phyloP scores from a whole-genome alignment of 2,797 vertebrate genomes.

The Euthynnus affinis region DNA sequence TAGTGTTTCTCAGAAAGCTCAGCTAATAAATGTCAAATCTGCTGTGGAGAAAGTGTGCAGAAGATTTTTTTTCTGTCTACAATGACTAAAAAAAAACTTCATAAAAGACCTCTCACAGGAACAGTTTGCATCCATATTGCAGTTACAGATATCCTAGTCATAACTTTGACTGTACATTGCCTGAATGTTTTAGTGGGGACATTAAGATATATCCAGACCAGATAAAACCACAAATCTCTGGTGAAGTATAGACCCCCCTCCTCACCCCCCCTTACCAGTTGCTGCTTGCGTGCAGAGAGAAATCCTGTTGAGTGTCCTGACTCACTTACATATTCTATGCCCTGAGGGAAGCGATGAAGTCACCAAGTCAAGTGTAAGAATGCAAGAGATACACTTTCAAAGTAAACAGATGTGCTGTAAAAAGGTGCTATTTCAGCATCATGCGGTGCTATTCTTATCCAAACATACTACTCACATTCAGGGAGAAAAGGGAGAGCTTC shows the following conservation, averaged over 20 bases:
- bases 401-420: slow-evolving; percentile 79
- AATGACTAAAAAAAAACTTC: background rate
- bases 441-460: slow-evolving; percentile 77
- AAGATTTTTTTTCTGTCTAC: slow-evolving; percentile 14
- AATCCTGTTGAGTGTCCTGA: slow-evolving; percentile 73
- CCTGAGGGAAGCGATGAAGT: slow-evolving; percentile 78
- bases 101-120: slow-evolving; percentile 9
- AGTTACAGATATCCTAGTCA: slow-evolving; percentile 45
- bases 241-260: slow-evolving; percentile 52
- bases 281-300: slow-evolving; percentile 80
- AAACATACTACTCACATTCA: slow-evolving; percentile 57
- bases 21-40: slow-evolving; percentile 25
- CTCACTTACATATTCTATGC: slow-evolving; percentile 75
- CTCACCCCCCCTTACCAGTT: slow-evolving; percentile 56
- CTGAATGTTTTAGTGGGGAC: slow-evolving; percentile 36
- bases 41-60: slow-evolving; percentile 10
- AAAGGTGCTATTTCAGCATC: slow-evolving; percentile 73
- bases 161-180: slow-evolving; percentile 19
- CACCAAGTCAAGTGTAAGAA: slow-evolving; percentile 83
- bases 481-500: slow-evolving; percentile 2
- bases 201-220: slow-evolving; percentile 32
- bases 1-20: slow-evolving; percentile 11
- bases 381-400: slow-evolving; percentile 81
- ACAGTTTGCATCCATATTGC: background rate
- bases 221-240: slow-evolving; percentile 57